Base-by-base conservation (phyloP, 2,797 vertebrate species). In the Discoglossus pictus region DNA sequence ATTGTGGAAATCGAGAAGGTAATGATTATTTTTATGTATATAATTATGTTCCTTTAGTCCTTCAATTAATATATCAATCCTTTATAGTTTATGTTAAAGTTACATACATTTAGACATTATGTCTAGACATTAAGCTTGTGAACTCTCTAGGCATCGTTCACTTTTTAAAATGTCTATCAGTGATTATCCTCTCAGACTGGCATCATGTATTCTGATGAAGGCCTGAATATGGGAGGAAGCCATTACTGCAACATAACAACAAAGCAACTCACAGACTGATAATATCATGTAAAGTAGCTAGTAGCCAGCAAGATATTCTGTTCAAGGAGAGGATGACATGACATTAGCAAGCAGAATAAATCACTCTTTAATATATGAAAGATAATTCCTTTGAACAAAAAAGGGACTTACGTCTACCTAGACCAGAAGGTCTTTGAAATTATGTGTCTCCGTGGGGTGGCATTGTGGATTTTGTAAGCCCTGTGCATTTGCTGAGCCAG, bases 101-200 rank as follows among this genome's bases (percentile, higher is more conserved):
- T n/a, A n/a, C n/a, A n/a, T n/a, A n/a, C n/a, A n/a, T n/a, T n/a
- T n/a, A n/a, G n/a, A n/a, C n/a, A n/a, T n/a, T n/a, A n/a, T n/a
- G n/a, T n/a, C n/a, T n/a, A n/a, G n/a, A n/a, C n/a, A n/a, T n/a
- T n/a, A n/a, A n/a, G n/a, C n/a, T n/a, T n/a, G n/a, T n/a, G n/a
- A n/a, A n/a, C n/a, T n/a, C n/a, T n/a, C n/a, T n/a, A n/a, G 52
- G 46, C 55, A 73, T 76, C 77, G 74, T 76, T 68, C 75, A 75
- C 70, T 73, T 78, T 72, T 62, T 59, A 60, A 79, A 77, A 74
- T 54, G 31, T 59, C 68, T 82, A 52, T 17, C 31, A 35, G 47
- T 66, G 72, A 77, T 80, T 76, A 78, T 75, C 74, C 66, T 76
- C 68, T 80, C 63, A 75, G 68, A 62, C 67, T 73, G 68, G 39